Base-by-base conservation (phyloP, 2,888 invertebrate species). In the Pharmacophagus antenor region DNA sequence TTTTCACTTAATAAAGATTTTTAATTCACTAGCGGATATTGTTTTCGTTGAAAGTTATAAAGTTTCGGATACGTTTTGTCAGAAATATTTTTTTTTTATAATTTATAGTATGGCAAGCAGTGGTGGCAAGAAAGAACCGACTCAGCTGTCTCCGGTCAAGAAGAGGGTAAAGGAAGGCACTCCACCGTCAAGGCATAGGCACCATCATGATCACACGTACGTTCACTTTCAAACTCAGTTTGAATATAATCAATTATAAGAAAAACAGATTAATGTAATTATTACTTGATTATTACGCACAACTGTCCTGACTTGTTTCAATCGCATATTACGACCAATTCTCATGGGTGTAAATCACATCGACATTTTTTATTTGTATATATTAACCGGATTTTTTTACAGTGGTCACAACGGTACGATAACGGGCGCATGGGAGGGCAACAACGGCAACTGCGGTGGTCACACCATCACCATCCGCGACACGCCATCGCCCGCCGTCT, bases 81-180 rank as follows among this genome's bases (percentile, higher is more conserved):
- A 25, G 7, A 25, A 25, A 25, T 25, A 25, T 25, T 25, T 7
- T 5, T 25, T 25, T 25, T 25, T 27, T 42, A 17, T 42, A 15
- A 17, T 48, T 54, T 63, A 18, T 71, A 88, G 89, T 74, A 84
- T 87, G 85, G 82, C 82, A 62, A 80, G 77, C 70, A 80, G 78
- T 69, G 82, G 83, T 67, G 84, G 95, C 76, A 97, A 96, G 82
- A 96, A 97, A 81, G 95, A 95, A 77, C 95, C 95, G 59, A 95
- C 96, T 59, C 98, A 98, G 80, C 88, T 98, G 72, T 98, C 98
- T 72, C 99, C 99, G 1, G 98, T 98, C 23, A 99, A 99, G 92
- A 99, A 99, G 82, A 93, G 98, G 18, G 98, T 98, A 47, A 98
- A 98, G 83, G 98, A 98, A 79, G 97, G 97, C 74, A 97, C 98